Percentiles rank a stretch among this genome's conserved stretches.
These are phyloP conservation scores for Gorilla gorilla DNA, from an alignment of 2,113 vertebrate species.

Conservation along the genomic window DNA sequence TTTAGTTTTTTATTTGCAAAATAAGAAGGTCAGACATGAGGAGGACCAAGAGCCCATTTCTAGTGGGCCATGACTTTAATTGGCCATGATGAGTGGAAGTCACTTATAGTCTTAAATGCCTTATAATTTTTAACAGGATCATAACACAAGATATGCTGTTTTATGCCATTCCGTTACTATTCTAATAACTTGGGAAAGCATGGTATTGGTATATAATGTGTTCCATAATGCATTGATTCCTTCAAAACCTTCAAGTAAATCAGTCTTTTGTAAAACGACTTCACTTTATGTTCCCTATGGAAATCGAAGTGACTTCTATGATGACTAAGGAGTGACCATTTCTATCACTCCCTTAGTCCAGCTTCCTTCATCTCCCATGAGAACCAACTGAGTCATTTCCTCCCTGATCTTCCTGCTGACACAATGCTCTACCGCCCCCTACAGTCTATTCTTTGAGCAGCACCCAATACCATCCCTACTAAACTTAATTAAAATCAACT, in stretches of 20 bases:
- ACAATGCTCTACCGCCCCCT: neutral
- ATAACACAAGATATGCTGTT: accelerated
- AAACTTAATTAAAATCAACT: neutral
- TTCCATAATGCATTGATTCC: accelerated
- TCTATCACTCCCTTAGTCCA: accelerated
- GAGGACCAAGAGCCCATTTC: accelerated
- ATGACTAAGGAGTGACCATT: neutral
- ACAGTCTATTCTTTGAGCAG: neutral
- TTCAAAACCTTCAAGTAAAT: neutral
- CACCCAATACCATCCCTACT: neutral
- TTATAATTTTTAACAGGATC: neutral
- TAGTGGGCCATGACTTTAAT: neutral
- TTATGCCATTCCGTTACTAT: neutral
- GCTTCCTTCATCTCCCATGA: accelerated
- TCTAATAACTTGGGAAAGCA: neutral
- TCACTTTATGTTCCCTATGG: neutral
- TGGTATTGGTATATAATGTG: accelerated
- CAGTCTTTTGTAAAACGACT: neutral
- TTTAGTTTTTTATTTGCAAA: neutral
- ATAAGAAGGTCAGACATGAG: neutral
- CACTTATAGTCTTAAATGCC: neutral
- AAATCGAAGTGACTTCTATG: neutral
- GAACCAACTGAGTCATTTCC: accelerated
- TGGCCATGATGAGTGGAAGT: neutral
- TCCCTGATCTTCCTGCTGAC: accelerated